A percentile compares a stretch with the other conserved stretches of the same genome.
These are phyloP conservation scores for Tetropium fuscum DNA, from an alignment of 2,888 invertebrate genomes.

Conservation along the genomic window DNA sequence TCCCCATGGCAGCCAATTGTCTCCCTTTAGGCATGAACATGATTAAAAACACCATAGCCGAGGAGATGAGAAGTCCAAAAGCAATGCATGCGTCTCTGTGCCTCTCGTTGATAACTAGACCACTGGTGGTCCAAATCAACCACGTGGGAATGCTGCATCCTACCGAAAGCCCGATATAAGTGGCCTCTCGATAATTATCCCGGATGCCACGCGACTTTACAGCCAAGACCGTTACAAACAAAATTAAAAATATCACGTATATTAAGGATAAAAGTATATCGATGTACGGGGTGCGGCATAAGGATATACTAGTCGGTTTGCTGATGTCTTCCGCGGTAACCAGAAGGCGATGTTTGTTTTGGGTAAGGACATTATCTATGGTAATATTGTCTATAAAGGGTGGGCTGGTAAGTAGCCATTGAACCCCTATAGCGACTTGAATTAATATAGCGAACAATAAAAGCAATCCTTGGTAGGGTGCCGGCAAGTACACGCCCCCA, in stretches of 20 bases:
- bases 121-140: slow-evolving; percentile 87
- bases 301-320: slow-evolving; percentile 57
- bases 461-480: slow-evolving; percentile 90
- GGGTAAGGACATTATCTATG: slow-evolving; percentile 56
- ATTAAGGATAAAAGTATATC: slow-evolving; percentile 83
- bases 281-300: slow-evolving; percentile 77
- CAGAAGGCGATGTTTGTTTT: slow-evolving; percentile 61
- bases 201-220: slow-evolving; percentile 89
- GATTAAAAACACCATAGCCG: slow-evolving; percentile 87
- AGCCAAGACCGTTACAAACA: slow-evolving; percentile 87
- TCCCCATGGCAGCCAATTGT: slow-evolving; percentile 91
- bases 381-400: slow-evolving; percentile 71
- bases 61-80: slow-evolving; percentile 87
- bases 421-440: slow-evolving; percentile 86
- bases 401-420: slow-evolving; percentile 87
- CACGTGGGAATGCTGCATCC: slow-evolving; percentile 90
- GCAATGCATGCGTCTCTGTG: slow-evolving; percentile 91
- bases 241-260: slow-evolving; percentile 86
- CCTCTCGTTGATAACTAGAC: slow-evolving; percentile 80
- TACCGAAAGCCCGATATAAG: slow-evolving; percentile 90
- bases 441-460: slow-evolving; percentile 92
- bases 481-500: slow-evolving; percentile 91
- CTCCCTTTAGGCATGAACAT: slow-evolving; percentile 96
- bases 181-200: slow-evolving; percentile 93
- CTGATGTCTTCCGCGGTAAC: slow-evolving; percentile 60